phyloP scores from a whole-genome alignment of 2,888 invertebrate genomes.

The Selenia dentaria region DNA sequence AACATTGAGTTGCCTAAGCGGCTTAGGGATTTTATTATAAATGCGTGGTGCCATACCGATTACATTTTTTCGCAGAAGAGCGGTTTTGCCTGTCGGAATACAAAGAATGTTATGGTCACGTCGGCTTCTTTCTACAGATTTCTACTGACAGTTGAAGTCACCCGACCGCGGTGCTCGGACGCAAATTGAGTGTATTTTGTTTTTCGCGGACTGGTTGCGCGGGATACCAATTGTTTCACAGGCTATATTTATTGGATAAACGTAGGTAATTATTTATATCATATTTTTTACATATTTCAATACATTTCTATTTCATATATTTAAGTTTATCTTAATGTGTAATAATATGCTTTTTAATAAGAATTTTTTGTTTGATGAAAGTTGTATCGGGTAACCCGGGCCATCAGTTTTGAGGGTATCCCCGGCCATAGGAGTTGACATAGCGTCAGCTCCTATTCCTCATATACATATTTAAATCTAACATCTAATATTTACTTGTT shows the following conservation, averaged over 20 bases:
- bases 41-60: no score
- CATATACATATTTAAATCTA: not conserved
- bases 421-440: conserved; percentile 5
- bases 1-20: no score
- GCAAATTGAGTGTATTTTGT: conserved; percentile 5
- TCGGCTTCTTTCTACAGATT: no score
- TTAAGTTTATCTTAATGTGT: conserved; percentile 4
- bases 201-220: conserved; percentile 5
- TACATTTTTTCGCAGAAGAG: no score
- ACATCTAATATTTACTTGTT: conserved; percentile 11
- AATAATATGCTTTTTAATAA: conserved; percentile 5
- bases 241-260: not conserved
- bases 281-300: not conserved
- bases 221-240: conserved; percentile 1
- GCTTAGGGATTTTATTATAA: no score
- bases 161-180: conserved; percentile 5
- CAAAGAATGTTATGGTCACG: no score
- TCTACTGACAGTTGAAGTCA: not conserved
- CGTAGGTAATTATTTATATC: no score
- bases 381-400: not conserved
- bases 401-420: conserved; percentile 13
- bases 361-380: not conserved
- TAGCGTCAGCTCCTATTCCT: no score
- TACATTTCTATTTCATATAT: conserved; percentile 5
- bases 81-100: no score